Conservation (phyloP, 2,888 invertebrate species). For the Volucella inflata region DNA sequence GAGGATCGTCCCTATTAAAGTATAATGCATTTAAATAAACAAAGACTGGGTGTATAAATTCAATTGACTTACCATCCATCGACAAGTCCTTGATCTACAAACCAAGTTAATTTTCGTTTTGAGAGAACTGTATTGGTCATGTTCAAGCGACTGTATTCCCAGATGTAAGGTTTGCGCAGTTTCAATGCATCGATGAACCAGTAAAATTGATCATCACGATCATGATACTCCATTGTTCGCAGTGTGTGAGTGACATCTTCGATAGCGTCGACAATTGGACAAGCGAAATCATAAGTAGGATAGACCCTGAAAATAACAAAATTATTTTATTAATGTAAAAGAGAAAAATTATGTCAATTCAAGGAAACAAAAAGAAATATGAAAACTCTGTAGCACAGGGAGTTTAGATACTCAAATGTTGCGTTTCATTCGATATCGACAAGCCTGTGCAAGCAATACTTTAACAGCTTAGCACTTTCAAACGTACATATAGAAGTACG, state of each 20-base stretch:
- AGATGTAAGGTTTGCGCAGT: conserved; percentile 95
- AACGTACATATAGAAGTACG: neutral
- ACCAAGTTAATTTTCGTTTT: conserved; percentile 98
- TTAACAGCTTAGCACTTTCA: neutral
- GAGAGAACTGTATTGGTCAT: conserved; percentile 99
- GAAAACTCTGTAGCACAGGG: conserved; percentile 1
- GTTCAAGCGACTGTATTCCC: conserved; percentile 97
- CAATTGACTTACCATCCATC: conserved; percentile 91
- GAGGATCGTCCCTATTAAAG: conserved; percentile 94
- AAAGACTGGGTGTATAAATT: conserved; percentile 78
- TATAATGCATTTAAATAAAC: conserved; percentile 1
- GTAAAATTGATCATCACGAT: conserved; percentile 98
- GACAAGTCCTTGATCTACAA: conserved; percentile 96
- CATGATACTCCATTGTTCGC: conserved; percentile 99
- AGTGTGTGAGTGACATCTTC: conserved; percentile 99
- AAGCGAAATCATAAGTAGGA: conserved; percentile 99
- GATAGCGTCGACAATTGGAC: conserved; percentile 98
- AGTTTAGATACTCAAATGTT: conserved; percentile 10
- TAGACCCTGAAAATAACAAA: conserved; percentile 90
- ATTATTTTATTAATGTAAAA: conserved; percentile 20
- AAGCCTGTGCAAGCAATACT: conserved; percentile 1
- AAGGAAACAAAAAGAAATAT: neutral
- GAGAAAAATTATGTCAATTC: neutral
- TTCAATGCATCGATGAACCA: conserved; percentile 96
- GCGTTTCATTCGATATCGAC: conserved; percentile 9